A percentile compares a stretch with the other conserved stretches of the same genome.
Conservation (phyloP, 2,797 vertebrate genomes). For the Nyctalus aviator region DNA sequence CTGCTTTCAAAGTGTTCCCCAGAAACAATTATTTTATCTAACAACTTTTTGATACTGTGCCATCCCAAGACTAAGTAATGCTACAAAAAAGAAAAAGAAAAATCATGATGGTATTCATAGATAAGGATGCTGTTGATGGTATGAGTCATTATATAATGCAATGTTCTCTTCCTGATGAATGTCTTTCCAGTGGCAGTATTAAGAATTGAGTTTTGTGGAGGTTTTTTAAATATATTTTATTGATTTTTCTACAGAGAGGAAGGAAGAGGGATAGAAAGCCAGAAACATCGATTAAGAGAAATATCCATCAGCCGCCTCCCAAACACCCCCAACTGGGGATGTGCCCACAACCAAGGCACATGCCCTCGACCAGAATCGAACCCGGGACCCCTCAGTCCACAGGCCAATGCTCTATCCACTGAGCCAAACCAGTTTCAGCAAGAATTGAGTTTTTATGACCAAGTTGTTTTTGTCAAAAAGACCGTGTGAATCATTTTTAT, state of each 20-base stretch:
- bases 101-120: not conserved
- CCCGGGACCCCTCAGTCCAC: too few species aligned
- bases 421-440: too few species aligned
- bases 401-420: too few species aligned
- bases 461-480: constrained; percentile 55
- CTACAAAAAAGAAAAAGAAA: constrained; percentile 47
- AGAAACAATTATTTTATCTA: constrained; percentile 64
- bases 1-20: constrained; percentile 39
- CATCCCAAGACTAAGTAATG: constrained; percentile 42
- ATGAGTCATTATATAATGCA: not conserved
- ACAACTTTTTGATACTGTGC: constrained; percentile 36
- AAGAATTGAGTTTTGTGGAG: not conserved
- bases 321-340: too few species aligned
- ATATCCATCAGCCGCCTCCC: too few species aligned
- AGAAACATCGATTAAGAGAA: too few species aligned
- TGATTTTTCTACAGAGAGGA: too few species aligned
- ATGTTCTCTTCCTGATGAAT: not conserved
- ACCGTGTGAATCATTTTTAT: constrained; percentile 56
- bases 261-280: too few species aligned
- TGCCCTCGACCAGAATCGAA: too few species aligned
- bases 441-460: not conserved
- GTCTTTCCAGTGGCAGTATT: not conserved
- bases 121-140: not conserved
- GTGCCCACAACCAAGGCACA: too few species aligned
- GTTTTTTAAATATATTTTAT: too few species aligned